These are phyloP conservation scores for Gobionotothen gibberifrons DNA, from an alignment of 2,797 vertebrate genomes.

Conservation along the genomic window DNA sequence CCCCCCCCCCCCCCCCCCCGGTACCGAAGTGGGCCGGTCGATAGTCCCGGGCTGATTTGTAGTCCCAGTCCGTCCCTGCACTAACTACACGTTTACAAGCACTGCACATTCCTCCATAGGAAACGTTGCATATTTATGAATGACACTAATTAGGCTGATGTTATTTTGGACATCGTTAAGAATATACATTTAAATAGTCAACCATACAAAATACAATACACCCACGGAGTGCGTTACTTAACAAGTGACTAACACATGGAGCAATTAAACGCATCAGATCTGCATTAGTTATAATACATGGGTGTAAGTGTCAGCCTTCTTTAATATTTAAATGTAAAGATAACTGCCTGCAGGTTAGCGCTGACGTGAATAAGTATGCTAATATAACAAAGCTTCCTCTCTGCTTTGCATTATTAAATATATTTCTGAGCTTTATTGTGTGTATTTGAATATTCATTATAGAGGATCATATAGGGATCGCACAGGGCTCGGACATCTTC, in stretches of 20 bases:
- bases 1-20: too few relatives aligned
- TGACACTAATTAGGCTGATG: background rate
- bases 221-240: slow-evolving; percentile 33
- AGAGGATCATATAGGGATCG: slow-evolving; percentile 23
- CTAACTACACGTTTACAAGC: background rate
- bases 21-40: too few relatives aligned
- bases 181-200: slow-evolving; percentile 7
- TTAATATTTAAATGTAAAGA: slow-evolving; percentile 51
- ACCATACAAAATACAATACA: slow-evolving; percentile 17
- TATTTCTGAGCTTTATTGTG: slow-evolving; percentile 37
- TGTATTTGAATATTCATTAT: slow-evolving; percentile 56
- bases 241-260: slow-evolving; percentile 54
- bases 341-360: slow-evolving; percentile 38
- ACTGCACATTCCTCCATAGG: background rate
- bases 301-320: slow-evolving; percentile 44
- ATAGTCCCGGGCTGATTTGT: too few relatives aligned
- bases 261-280: slow-evolving; percentile 47
- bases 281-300: slow-evolving; percentile 57
- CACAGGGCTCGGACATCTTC: background rate
- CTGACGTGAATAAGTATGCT: slow-evolving; percentile 43
- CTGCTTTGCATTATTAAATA: slow-evolving; percentile 48
- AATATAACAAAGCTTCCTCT: slow-evolving; percentile 31
- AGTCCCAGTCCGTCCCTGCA: too few relatives aligned
- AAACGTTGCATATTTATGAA: background rate
- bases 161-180: slow-evolving; percentile 3